These are phyloP conservation scores for Idaea aversata DNA, from an alignment of 2,888 invertebrate genomes.

Conservation along the genomic window DNA sequence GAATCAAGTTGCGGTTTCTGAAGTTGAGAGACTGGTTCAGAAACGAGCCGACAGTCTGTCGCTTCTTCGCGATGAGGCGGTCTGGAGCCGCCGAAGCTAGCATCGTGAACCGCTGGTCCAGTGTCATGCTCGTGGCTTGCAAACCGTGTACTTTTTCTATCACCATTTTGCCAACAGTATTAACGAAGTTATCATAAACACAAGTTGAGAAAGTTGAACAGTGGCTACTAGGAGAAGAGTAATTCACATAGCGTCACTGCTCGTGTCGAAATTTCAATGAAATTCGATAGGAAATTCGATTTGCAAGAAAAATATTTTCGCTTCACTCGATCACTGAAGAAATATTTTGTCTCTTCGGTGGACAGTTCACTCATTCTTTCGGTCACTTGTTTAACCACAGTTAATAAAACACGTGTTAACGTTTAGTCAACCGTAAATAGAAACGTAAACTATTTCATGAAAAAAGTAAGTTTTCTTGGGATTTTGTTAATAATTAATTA, in stretches of 20 bases:
- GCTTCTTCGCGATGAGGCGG: constrained; percentile 21
- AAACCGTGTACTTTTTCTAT: constrained; percentile 67
- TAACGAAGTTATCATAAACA: constrained; percentile 6
- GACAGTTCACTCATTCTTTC: neutral
- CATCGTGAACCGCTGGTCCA: constrained; percentile 60
- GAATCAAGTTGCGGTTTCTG: constrained; percentile 42
- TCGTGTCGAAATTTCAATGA: constrained; percentile 12
- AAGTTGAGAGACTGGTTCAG: constrained; percentile 33
- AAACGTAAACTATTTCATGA: neutral
- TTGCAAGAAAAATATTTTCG: constrained; percentile 17
- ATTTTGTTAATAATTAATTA: no score
- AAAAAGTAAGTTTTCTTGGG: no score
- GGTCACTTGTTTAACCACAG: neutral
- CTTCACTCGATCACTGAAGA: constrained; percentile 22
- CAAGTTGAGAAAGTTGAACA: neutral
- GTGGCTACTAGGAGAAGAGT: neutral
- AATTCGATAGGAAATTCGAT: constrained; percentile 28
- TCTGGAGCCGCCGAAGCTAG: constrained; percentile 37
- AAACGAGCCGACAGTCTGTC: constrained; percentile 12
- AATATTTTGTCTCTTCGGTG: neutral
- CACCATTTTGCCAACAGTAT: constrained; percentile 43
- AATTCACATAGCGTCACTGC: constrained; percentile 4
- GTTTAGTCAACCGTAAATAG: neutral
- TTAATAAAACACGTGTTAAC: no score
- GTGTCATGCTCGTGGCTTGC: constrained; percentile 64